These are phyloP conservation scores for Callyntrura guangdongensis DNA, from an alignment of 2,888 invertebrate species.

Conservation along the genomic window DNA sequence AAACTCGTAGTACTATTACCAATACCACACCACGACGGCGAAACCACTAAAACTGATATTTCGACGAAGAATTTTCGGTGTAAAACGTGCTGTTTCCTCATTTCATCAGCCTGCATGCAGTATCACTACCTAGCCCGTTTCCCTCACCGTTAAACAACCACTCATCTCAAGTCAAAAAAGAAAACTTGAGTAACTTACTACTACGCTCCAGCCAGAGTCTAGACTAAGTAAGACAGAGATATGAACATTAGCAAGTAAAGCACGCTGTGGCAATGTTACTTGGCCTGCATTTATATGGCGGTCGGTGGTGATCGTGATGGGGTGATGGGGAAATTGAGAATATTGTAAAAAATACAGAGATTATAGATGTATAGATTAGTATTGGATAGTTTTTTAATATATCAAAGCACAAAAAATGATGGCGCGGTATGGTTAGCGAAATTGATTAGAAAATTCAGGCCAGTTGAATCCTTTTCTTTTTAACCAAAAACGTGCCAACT, in stretches of 20 bases:
- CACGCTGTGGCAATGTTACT: neutral
- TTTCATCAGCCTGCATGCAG: neutral
- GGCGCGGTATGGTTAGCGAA: no score
- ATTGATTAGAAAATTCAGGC: no score
- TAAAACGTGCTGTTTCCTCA: slow-evolving; percentile 38
- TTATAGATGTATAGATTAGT: no score
- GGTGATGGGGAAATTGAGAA: no score
- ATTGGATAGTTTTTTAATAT: no score
- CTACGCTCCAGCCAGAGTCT: no score
- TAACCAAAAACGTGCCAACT: no score
- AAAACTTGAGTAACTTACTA: slow-evolving; percentile 20
- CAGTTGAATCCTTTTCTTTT: no score
- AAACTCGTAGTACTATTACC: neutral
- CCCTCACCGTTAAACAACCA: slow-evolving; percentile 44
- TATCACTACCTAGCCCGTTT: slow-evolving; percentile 25
- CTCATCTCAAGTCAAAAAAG: slow-evolving; percentile 40
- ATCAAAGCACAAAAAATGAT: no score
- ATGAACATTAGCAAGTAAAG: slow-evolving; percentile 30
- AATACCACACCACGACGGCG: neutral
- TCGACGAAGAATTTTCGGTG: slow-evolving; percentile 10
- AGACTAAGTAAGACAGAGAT: slow-evolving; percentile 39
- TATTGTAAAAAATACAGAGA: no score
- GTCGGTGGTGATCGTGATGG: no score
- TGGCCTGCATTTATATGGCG: neutral
- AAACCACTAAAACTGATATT: neutral